These are phyloP conservation scores for Rotaria macrura DNA, from an alignment of 2,888 invertebrate genomes.

Conservation along the genomic window DNA sequence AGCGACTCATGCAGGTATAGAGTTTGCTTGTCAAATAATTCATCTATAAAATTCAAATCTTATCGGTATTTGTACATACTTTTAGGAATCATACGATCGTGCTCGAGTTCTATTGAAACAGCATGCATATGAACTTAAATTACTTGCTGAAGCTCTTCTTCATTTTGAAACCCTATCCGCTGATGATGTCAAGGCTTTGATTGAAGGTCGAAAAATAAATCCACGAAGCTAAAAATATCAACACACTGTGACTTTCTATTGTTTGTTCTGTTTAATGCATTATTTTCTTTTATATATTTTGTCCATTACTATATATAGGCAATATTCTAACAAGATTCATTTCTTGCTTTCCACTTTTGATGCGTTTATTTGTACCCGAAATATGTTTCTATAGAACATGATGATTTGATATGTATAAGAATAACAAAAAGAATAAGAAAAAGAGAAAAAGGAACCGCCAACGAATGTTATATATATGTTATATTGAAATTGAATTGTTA, in stretches of 20 bases:
- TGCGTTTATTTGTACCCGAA: no score
- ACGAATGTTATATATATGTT: not conserved
- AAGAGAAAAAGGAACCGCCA: not conserved
- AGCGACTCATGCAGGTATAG: slow-evolving; percentile 67
- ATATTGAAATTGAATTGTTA: not conserved
- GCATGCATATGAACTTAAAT: slow-evolving; percentile 79
- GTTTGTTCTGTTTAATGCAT: not conserved
- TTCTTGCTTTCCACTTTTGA: not conserved
- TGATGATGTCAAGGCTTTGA: slow-evolving; percentile 25
- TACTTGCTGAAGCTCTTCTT: slow-evolving; percentile 82
- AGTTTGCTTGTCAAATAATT: slow-evolving; percentile 30
- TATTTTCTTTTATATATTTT: not conserved
- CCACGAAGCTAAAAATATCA: not conserved
- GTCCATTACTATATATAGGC: not conserved
- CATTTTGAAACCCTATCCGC: slow-evolving; percentile 85
- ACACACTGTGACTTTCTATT: not conserved
- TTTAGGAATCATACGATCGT: slow-evolving; percentile 74
- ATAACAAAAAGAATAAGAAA: not conserved
- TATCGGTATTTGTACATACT: not conserved
- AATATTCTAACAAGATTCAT: not conserved
- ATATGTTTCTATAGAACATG: no score
- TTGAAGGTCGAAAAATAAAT: not conserved
- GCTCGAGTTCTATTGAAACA: slow-evolving; percentile 73
- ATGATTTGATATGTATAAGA: no score
- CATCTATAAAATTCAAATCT: not conserved